phyloP scores from a whole-genome alignment of 2,113 vertebrate genomes.

The Dicaeum eximium region DNA sequence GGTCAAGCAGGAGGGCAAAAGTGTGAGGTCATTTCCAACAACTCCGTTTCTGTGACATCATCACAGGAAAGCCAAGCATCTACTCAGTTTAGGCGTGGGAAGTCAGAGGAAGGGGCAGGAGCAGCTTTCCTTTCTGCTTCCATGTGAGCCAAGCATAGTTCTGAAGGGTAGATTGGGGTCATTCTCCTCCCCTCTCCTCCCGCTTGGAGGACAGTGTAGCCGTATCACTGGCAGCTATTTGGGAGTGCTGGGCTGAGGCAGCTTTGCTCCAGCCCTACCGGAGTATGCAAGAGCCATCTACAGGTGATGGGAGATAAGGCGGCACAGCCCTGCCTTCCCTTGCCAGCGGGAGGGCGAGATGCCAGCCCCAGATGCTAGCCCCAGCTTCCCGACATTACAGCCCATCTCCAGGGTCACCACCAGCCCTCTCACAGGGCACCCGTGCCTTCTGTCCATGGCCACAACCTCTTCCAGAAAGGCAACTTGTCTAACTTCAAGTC shows the following conservation, averaged over 20 bases:
- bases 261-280: not conserved
- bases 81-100: not conserved
- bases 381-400: not conserved
- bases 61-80: not conserved
- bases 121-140: slow-evolving; percentile 3
- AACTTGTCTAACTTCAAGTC: no score
- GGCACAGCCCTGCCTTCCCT: not conserved
- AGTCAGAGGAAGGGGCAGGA: slow-evolving; percentile 2
- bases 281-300: slow-evolving; percentile 56
- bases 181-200: slow-evolving; percentile 5
- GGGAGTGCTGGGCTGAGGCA: not conserved
- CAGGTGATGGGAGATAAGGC: slow-evolving; percentile 45
- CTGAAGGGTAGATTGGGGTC: slow-evolving; percentile 29
- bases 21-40: slow-evolving; percentile 30
- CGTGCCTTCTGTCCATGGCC: fast-evolving
- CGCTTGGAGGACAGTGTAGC: not conserved
- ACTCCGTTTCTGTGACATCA: not conserved
- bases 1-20: slow-evolving; percentile 6
- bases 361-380: not conserved
- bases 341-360: not conserved
- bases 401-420: not conserved
- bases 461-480: not conserved
- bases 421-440: not conserved
- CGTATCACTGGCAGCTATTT: not conserved
- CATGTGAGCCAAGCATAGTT: slow-evolving; percentile 27